These are phyloP conservation scores for Luidia sarsii DNA, from an alignment of 53 echinoderm and acorn worm species.

Conservation along the genomic window DNA sequence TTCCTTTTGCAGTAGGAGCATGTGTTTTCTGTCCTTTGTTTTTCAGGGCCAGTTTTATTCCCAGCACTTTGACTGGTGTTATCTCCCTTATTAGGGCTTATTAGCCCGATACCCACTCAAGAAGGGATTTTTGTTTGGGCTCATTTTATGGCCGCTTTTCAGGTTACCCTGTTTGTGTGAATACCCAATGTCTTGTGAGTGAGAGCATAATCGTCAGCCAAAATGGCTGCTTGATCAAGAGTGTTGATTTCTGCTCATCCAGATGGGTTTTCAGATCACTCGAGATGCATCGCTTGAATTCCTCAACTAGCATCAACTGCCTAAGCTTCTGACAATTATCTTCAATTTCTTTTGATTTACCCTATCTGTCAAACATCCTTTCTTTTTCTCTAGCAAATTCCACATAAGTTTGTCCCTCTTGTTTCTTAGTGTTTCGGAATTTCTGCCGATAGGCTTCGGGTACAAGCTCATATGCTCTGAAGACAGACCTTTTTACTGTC, in stretches of 20 bases:
- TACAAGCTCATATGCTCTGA: slow-evolving; percentile 61
- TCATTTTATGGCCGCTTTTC: neutral
- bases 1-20: too few relatives aligned
- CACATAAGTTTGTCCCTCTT: slow-evolving; percentile 55
- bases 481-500: slow-evolving; percentile 30
- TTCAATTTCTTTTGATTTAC: slow-evolving; percentile 13
- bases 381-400: slow-evolving; percentile 42
- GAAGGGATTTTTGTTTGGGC: neutral
- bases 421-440: neutral
- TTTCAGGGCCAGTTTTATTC: too few relatives aligned
- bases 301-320: slow-evolving; percentile 1
- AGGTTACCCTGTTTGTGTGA: too few relatives aligned
- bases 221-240: slow-evolving; percentile 3
- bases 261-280: slow-evolving; percentile 17
- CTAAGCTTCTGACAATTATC: slow-evolving; percentile 6
- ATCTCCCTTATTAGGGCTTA: too few relatives aligned
- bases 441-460: slow-evolving; percentile 70
- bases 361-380: slow-evolving; percentile 14
- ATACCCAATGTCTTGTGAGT: slow-evolving; percentile 10
- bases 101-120: neutral
- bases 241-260: neutral
- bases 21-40: too few relatives aligned
- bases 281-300: slow-evolving; percentile 10
- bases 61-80: too few relatives aligned
- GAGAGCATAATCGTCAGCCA: slow-evolving; percentile 25